Percentiles rank a stretch among this genome's conserved stretches.
Conservation (phyloP, 1,140 invertebrate species). For the Trachelipus rathkii region DNA sequence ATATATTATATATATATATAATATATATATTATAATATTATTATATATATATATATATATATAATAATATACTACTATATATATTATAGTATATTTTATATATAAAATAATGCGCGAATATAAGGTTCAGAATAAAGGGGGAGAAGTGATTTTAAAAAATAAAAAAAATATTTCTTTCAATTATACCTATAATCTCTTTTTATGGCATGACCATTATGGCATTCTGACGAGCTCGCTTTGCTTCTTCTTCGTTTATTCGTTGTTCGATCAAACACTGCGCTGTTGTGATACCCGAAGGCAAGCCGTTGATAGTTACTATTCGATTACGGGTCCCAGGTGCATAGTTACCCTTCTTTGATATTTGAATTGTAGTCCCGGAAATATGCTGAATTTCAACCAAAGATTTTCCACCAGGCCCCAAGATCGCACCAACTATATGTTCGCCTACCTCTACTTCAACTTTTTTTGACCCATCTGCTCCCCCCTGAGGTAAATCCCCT, state of each 20-base stretch:
- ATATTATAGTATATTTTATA: too few relatives aligned
- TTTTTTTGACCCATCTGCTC: conserved; percentile 41
- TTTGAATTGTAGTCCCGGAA: conserved; percentile 94
- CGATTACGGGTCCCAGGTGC: conserved; percentile 93
- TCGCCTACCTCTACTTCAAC: conserved; percentile 76
- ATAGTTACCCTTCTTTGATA: conserved; percentile 96
- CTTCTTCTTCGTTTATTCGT: conserved; percentile 90
- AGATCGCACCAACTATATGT: conserved; percentile 89
- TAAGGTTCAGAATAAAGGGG: too few relatives aligned
- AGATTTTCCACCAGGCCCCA: conserved; percentile 90
- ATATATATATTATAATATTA: too few relatives aligned
- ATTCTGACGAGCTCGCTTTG: conserved; percentile 84
- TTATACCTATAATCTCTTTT: background rate
- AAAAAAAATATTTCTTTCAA: too few relatives aligned
- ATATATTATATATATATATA: too few relatives aligned
- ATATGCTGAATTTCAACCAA: conserved; percentile 94
- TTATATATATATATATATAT: too few relatives aligned
- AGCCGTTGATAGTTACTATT: conserved; percentile 91
- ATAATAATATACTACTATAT: too few relatives aligned
- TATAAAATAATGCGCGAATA: too few relatives aligned
- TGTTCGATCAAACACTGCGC: conserved; percentile 93
- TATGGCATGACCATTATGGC: conserved; percentile 55
- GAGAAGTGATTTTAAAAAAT: too few relatives aligned
- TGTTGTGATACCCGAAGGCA: conserved; percentile 75
- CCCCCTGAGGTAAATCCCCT: conserved; percentile 49